A percentile compares a stretch with the other conserved stretches of the same genome.
Evolutionary conservation across 2,113 vertebrate genomes (phyloP).

Genomic region (Campylomormyrus tamandua): DNA sequence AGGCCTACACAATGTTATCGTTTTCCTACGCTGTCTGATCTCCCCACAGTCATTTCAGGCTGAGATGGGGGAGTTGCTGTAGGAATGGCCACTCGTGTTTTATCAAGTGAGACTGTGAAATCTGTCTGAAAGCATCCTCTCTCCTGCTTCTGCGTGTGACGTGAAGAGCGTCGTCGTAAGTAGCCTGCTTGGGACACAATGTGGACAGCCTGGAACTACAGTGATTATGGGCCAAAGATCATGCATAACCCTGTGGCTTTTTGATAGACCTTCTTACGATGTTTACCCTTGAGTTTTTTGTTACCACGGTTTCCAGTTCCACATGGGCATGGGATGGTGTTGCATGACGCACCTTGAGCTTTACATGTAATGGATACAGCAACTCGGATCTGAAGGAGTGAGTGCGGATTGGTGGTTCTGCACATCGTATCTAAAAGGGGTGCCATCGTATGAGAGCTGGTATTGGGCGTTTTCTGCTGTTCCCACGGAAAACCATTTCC

Average conservation of each 20-base stretch:
- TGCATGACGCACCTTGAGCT: not conserved
- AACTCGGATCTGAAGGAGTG: not conserved
- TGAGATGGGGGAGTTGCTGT: not conserved
- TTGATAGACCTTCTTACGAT: not conserved
- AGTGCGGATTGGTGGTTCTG: not conserved
- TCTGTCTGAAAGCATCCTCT: not conserved
- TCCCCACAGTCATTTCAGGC: not conserved
- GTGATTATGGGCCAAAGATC: not conserved
- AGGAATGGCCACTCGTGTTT: not conserved
- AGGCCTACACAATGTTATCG: not conserved
- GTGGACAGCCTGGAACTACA: not conserved
- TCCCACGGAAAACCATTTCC: not conserved
- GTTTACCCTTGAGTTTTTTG: not conserved
- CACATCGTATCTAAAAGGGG: not conserved
- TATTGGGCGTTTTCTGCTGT: not conserved
- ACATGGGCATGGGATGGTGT: not conserved
- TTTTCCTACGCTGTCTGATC: not conserved
- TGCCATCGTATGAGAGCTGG: not conserved
- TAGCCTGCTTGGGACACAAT: not conserved
- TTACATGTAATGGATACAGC: not conserved
- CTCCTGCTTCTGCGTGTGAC: not conserved
- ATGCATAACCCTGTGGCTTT: not conserved
- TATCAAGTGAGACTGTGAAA: constrained; percentile 1
- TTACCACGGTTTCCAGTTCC: not conserved
- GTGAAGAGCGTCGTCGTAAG: not conserved